Conservation (phyloP, 2,113 vertebrate species). For the Calypte anna region DNA sequence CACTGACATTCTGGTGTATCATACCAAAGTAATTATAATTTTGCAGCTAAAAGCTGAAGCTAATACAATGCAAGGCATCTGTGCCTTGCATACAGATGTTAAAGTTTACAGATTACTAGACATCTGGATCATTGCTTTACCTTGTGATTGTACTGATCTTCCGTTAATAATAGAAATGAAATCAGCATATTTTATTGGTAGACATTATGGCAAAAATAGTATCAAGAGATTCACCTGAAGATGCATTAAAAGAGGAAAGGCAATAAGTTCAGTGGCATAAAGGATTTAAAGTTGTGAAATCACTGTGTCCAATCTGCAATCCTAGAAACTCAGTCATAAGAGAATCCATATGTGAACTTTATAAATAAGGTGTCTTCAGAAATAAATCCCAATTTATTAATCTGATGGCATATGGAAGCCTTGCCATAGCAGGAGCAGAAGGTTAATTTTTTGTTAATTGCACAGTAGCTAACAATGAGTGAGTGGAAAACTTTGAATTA, state of each 20-base stretch:
- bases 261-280: not conserved
- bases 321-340: not conserved
- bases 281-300: not conserved
- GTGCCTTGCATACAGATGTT: not conserved
- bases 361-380: not conserved
- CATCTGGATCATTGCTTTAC: not conserved
- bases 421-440: not conserved
- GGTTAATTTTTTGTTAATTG: not conserved
- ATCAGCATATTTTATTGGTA: not conserved
- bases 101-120: not conserved
- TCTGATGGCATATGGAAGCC: not conserved
- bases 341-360: accelerated
- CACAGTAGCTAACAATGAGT: not conserved
- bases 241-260: not conserved
- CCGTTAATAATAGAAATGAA: not conserved
- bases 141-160: not conserved
- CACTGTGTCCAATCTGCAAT: not conserved
- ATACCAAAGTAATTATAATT: not conserved
- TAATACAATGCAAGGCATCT: not conserved
- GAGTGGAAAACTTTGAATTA: not conserved
- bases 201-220: not conserved
- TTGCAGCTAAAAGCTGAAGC: not conserved
- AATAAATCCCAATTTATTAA: not conserved
- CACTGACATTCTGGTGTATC: not conserved
- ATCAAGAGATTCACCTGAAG: not conserved